These are phyloP conservation scores for Tragelaphus oryx DNA, from an alignment of 2,797 vertebrate genomes.

Conservation along the genomic window DNA sequence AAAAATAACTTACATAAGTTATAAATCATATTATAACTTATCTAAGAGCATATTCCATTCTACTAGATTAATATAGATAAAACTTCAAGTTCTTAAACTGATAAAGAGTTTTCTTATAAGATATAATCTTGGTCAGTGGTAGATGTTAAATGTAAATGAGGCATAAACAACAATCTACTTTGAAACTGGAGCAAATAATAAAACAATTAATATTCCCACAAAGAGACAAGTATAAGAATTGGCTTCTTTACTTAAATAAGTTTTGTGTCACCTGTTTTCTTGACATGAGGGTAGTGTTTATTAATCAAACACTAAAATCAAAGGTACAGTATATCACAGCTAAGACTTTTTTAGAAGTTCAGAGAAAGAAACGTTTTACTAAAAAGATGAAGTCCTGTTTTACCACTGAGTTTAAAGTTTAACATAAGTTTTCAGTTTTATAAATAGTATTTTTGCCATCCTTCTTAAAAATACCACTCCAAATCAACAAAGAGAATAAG, in stretches of 20 bases:
- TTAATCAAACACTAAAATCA: slow-evolving; percentile 17
- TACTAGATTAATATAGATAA: neutral
- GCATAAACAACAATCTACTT: neutral
- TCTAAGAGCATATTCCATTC: neutral
- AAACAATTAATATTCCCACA: slow-evolving; percentile 14
- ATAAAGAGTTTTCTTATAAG: slow-evolving; percentile 7
- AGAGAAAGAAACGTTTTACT: slow-evolving; percentile 30
- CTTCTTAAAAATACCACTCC: neutral
- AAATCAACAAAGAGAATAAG: slow-evolving; percentile 18
- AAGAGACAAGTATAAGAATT: neutral
- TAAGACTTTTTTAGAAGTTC: slow-evolving; percentile 20
- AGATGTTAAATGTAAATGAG: slow-evolving; percentile 44
- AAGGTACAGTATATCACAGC: neutral
- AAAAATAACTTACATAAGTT: neutral
- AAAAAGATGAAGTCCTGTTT: neutral
- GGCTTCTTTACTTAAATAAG: neutral
- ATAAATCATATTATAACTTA: neutral
- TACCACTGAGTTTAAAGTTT: neutral
- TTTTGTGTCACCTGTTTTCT: slow-evolving; percentile 18
- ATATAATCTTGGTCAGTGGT: slow-evolving; percentile 17
- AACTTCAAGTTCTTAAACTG: slow-evolving; percentile 28
- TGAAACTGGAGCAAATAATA: slow-evolving; percentile 45
- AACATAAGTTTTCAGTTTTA: slow-evolving; percentile 9
- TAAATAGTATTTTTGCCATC: neutral
- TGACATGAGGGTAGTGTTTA: neutral